Base-by-base conservation (phyloP, 2,797 vertebrate genomes). In the Argyrosomus regius region DNA sequence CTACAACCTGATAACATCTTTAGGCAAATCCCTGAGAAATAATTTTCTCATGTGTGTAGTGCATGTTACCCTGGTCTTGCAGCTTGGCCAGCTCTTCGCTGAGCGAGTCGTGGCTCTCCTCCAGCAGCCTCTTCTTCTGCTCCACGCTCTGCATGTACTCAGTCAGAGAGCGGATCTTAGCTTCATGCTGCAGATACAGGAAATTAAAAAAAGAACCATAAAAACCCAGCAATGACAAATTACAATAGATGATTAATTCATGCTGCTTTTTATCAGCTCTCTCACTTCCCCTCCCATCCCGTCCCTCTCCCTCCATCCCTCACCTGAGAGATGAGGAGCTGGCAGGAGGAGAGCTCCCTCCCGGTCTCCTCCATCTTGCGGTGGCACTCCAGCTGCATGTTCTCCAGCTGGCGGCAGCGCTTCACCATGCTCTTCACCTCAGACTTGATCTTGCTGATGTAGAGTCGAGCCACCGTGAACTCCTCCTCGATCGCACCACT, bases 351-450 rank as follows among this genome's bases (percentile, higher is more conserved):
- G 24, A 98, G 90, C 90, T 98, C 98, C 2, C 97, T 92, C 6
- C 97, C 96, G 0, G 97, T 98, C 93, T 98, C 97, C 90, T 98
- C 97, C 97, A 99, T 97, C 95, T 99, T 98, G 89, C 97, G 97
- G 85, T 98, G 97, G 57, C 97, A 98, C 75, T 99, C 98, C 1
- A 97, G 95, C 92, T 98, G 98, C 89, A 97, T 95, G 89, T 92
- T 96, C 92, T 98, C 98, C 92, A 98, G 94, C 91, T 98, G 97
- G 50, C 96, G 94, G 87, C 97, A 98, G 6, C 97, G 95, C 92
- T 99, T 99, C 89, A 99, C 97, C 93, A 99, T 97, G n/a, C 96
- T 97, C 93, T 98, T 99, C 90, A 99, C 97, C 94, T 98, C 98
- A 0, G 98, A 98, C 85, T 99, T 99, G 92, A 99, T 98, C 93